Conservation (phyloP, 2,797 vertebrate species). For the Bovichtus diacanthus region DNA sequence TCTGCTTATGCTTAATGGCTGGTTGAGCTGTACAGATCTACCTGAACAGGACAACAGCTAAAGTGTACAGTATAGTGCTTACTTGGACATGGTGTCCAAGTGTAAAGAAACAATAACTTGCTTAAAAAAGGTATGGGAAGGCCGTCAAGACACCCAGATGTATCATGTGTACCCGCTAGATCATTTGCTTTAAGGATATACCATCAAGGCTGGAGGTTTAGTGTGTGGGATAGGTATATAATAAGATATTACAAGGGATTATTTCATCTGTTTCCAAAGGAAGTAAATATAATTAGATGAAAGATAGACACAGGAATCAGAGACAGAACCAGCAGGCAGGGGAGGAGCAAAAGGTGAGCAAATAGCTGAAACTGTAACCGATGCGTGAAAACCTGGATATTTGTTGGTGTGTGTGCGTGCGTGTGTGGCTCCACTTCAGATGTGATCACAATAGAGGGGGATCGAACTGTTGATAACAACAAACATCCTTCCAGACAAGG, state of each 20-base stretch:
- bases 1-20: not conserved
- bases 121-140: not conserved
- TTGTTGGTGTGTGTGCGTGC: too few relatives aligned
- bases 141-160: not conserved
- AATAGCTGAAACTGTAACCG: too few relatives aligned
- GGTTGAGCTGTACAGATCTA: not conserved
- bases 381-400: too few relatives aligned
- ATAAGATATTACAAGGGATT: not conserved
- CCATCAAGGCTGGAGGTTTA: not conserved
- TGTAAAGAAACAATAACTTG: not conserved
- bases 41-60: not conserved
- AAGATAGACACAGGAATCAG: not conserved
- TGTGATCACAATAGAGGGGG: constrained; percentile 39
- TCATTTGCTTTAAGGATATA: not conserved
- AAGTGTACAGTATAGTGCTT: not conserved
- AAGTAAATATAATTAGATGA: not conserved
- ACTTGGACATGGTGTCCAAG: not conserved
- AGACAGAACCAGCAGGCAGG: not conserved
- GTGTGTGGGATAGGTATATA: rapidly evolving
- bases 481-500: constrained; percentile 35
- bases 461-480: constrained; percentile 49
- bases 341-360: constrained; percentile 32
- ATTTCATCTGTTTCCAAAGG: not conserved
- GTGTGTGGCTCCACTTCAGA: constrained; percentile 55
- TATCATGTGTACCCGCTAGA: not conserved